These are phyloP conservation scores for Lordiphosa collinella DNA, from an alignment of 1,140 invertebrate species.

Conservation along the genomic window DNA sequence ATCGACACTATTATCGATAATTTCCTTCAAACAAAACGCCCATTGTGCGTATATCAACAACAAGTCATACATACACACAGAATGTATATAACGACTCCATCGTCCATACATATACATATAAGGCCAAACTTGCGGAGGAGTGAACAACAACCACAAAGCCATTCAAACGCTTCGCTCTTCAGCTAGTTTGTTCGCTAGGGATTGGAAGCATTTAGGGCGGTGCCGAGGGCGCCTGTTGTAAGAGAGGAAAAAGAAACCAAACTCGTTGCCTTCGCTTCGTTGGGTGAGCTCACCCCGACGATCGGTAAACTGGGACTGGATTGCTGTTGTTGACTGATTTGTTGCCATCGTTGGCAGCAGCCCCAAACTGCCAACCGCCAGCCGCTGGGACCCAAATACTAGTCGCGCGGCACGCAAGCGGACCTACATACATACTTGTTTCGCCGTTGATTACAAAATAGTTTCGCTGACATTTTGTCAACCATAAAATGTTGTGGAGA, in stretches of 20 bases:
- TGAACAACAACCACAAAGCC: slow-evolving; percentile 21
- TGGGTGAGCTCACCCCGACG: slow-evolving; percentile 55
- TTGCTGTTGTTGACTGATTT: slow-evolving; percentile 57
- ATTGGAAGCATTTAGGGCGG: slow-evolving; percentile 14
- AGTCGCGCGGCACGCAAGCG: slow-evolving; percentile 13
- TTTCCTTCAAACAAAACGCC: too few relatives aligned
- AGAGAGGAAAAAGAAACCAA: slow-evolving; percentile 7
- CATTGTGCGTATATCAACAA: too few relatives aligned
- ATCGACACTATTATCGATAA: too few relatives aligned
- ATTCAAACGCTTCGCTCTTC: slow-evolving; percentile 19
- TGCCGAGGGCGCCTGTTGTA: slow-evolving; percentile 16
- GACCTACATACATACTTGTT: slow-evolving; percentile 21
- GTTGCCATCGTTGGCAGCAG: slow-evolving; percentile 27
- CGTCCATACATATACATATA: too few relatives aligned
- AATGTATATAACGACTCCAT: too few relatives aligned
- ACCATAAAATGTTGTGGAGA: slow-evolving; percentile 37
- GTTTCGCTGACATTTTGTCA: slow-evolving; percentile 65
- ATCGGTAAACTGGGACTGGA: slow-evolving; percentile 25
- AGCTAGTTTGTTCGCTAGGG: slow-evolving; percentile 6
- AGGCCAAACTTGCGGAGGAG: slow-evolving; percentile 56
- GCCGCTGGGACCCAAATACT: slow-evolving; percentile 15
- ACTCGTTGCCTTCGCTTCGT: slow-evolving; percentile 50
- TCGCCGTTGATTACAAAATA: slow-evolving; percentile 54
- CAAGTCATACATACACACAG: too few relatives aligned
- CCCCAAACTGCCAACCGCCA: too few relatives aligned